Evolutionary conservation across 2,113 vertebrate genomes (phyloP), one percentile per base, ranked within the genome.

Genomic region (Fukomys damarensis): DNA sequence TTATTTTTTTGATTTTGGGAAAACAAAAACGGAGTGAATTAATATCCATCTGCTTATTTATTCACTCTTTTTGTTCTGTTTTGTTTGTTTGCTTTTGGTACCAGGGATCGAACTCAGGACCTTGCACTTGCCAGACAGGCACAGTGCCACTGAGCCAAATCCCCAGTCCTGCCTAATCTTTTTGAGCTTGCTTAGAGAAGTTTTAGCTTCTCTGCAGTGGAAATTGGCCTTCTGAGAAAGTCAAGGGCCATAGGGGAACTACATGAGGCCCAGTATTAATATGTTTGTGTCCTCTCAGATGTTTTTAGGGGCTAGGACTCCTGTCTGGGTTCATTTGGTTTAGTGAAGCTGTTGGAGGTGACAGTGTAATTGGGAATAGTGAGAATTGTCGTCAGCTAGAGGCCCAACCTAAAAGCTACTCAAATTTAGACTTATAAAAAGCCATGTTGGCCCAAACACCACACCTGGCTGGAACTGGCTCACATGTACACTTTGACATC

Each of bases 261-360:
- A 4, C 74, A 38, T 83, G 14, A 70, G 63, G 52, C 28, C 28
- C 24, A 54, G n/a, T 76, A 46, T 86, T 43, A 92, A 56, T 63
- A 61, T 52, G 38, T 68, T 68, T 19, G 65, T 6, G 30, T 26
- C 28, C 35, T n/a, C 19, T 88, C 81, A 12, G 6, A 49, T 86
- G 59, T 74, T 89, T 85, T 91, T 77, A 82, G 76, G 22, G 38
- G 4, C 8, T 61, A 24, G 54, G 32, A 19, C 35, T 49, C 72
- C 74, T n/a, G 14, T 95, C 89, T 83, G 17, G 87, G 66, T 84
- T 74, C 10, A 79, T 63, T 93, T 94, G 59, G 88, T 81, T 84
- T 92, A 38, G 91, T 72, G 76, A 92, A 70, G 65, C 85, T 58
- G 9, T 95, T 91, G 46, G 52, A 61, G 66, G 14, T 22, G 54